These are phyloP conservation scores for Heliothis subflexa DNA, from an alignment of 1,140 invertebrate genomes.

Conservation along the genomic window DNA sequence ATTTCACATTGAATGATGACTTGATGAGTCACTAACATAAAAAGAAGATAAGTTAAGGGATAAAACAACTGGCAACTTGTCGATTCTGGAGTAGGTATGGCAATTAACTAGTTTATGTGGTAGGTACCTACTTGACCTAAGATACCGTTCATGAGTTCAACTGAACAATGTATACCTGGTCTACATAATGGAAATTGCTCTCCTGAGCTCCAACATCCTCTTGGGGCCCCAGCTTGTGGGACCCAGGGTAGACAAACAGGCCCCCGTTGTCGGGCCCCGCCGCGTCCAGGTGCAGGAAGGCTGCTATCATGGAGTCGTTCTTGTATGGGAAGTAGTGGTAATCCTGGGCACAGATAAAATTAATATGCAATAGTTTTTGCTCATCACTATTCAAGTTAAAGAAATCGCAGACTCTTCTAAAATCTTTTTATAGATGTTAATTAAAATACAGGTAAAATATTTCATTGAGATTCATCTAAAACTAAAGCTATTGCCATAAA, in stretches of 20 bases:
- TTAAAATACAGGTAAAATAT: no score
- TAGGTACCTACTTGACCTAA: no score
- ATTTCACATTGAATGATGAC: neutral
- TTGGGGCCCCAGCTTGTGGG: conserved; percentile 88
- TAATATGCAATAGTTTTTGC: no score
- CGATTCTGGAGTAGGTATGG: no score
- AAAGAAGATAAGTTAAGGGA: no score
- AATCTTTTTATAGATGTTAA: no score
- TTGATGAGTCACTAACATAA: neutral
- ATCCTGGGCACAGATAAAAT: conserved; percentile 77
- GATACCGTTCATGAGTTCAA: neutral
- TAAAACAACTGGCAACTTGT: no score
- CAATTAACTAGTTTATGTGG: no score
- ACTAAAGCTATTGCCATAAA: no score
- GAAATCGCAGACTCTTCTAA: no score
- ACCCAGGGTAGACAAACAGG: conserved; percentile 88
- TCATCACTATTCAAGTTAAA: no score
- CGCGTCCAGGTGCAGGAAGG: conserved; percentile 88
- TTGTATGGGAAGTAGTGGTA: conserved; percentile 89
- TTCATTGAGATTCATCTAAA: no score
- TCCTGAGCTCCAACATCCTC: conserved; percentile 84
- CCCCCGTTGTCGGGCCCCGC: conserved; percentile 88
- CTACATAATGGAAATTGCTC: conserved; percentile 86
- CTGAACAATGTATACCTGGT: conserved; percentile 73
- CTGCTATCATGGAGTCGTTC: conserved; percentile 88